Evolutionary conservation across 2,797 vertebrate genomes (phyloP).

Genomic region (Phoebastria nigripes): DNA sequence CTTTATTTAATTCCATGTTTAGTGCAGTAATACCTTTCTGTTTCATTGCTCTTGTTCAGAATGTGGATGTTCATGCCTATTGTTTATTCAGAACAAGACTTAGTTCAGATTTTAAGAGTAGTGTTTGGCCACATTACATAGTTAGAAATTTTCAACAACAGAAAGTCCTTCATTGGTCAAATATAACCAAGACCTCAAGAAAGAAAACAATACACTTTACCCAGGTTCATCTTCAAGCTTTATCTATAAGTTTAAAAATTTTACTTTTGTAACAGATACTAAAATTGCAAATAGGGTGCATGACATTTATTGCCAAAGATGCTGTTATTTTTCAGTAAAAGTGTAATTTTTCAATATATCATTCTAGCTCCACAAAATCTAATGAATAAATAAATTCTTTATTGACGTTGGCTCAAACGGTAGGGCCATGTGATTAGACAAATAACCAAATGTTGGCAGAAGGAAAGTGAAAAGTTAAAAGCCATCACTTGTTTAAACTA

Average conservation of each 20-base stretch:
- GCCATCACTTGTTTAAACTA: slow-evolving; percentile 54
- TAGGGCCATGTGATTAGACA: slow-evolving; percentile 12
- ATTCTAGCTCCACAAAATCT: slow-evolving; percentile 14
- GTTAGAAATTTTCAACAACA: neutral
- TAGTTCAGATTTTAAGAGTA: neutral
- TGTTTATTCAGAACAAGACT: neutral
- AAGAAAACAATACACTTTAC: neutral
- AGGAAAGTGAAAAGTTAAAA: slow-evolving; percentile 60
- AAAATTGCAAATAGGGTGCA: neutral
- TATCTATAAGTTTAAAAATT: neutral
- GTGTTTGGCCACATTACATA: neutral
- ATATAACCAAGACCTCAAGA: neutral
- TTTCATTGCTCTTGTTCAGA: neutral
- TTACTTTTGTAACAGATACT: neutral
- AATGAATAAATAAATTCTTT: slow-evolving; percentile 56
- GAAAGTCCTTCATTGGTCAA: neutral
- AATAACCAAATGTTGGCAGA: slow-evolving; percentile 48
- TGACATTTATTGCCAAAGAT: slow-evolving; percentile 18
- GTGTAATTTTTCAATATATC: slow-evolving; percentile 14
- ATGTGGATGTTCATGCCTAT: neutral
- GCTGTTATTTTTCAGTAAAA: slow-evolving; percentile 29
- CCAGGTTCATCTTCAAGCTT: neutral
- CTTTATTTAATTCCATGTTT: neutral
- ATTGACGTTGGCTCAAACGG: slow-evolving; percentile 33
- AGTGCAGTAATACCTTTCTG: neutral